Percentiles rank a stretch among this genome's conserved stretches.
Evolutionary conservation across 2,888 invertebrate species (phyloP).

Genomic region (Trichogramma evanescens): DNA sequence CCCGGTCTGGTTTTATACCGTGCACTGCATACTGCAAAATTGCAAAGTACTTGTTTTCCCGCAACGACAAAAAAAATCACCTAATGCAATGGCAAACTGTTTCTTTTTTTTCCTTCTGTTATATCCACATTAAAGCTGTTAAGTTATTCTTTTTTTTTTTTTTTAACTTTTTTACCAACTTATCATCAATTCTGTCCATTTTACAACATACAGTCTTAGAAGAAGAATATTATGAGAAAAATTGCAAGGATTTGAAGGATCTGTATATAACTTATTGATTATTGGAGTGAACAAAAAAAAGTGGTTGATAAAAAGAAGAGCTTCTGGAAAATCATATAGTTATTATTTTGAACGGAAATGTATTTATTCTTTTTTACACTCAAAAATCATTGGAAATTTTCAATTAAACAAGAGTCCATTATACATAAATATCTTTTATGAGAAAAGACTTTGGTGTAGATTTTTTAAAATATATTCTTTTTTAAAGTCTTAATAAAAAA

Average conservation of each 20-base stretch:
- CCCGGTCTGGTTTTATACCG: conserved; percentile 95
- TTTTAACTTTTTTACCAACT: conserved; percentile 5
- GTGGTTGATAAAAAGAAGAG: not conserved
- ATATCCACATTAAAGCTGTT: not conserved
- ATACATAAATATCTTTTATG: no score
- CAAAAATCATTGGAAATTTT: no score
- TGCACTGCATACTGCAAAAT: conserved; percentile 81
- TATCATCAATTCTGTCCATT: no score
- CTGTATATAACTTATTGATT: not conserved
- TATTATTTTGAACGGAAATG: no score
- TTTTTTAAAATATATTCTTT: no score
- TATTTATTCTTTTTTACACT: no score
- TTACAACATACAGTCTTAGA: no score
- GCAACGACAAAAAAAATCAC: conserved; percentile 34
- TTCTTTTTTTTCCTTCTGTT: conserved; percentile 21
- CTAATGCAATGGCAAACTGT: conserved; percentile 41
- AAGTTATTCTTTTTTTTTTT: conserved; percentile 14
- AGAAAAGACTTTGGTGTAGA: no score
- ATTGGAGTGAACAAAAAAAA: not conserved
- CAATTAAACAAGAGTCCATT: no score
- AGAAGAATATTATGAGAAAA: no score
- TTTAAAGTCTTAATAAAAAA: not conserved
- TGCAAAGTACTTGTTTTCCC: conserved; percentile 47
- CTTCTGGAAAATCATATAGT: no score
- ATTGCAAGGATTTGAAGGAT: no score